phyloP scores from a whole-genome alignment of 2,888 invertebrate species.

The Euzophera pinguis region DNA sequence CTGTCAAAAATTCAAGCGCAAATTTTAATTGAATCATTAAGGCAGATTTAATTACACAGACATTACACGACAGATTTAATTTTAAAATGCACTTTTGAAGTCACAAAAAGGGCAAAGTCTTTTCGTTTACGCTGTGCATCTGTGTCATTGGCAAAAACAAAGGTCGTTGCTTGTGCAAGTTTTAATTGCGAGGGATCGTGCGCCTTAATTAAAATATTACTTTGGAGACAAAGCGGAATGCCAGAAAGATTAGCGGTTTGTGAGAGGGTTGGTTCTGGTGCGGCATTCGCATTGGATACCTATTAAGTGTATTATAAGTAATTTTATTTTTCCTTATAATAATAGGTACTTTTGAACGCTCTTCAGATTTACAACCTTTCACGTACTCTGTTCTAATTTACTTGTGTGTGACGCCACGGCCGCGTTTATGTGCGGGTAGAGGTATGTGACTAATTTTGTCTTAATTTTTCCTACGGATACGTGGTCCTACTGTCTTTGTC shows the following conservation, averaged over 20 bases:
- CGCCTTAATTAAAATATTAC: conserved; percentile 68
- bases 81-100: conserved; percentile 2
- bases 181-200: conserved; percentile 54
- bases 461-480: no score
- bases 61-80: not conserved
- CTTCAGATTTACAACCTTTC: no score
- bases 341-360: no score
- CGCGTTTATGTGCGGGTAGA: no score
- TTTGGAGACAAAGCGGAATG: conserved; percentile 55
- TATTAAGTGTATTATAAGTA: no score
- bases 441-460: no score
- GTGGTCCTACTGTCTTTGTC: no score
- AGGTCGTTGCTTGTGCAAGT: conserved; percentile 51
- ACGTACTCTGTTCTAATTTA: no score
- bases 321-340: no score
- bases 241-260: conserved; percentile 56
- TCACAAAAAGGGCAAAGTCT: conserved; percentile 21
- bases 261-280: conserved; percentile 6
- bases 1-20: no score
- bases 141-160: conserved; percentile 58
- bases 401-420: no score
- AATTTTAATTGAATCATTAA: not conserved
- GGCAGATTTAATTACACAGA: no score
- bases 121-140: conserved; percentile 47
- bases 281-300: not conserved